These are phyloP conservation scores for Phenganax marumi DNA, from an alignment of 92 coral and sea anemone species.

Conservation along the genomic window DNA sequence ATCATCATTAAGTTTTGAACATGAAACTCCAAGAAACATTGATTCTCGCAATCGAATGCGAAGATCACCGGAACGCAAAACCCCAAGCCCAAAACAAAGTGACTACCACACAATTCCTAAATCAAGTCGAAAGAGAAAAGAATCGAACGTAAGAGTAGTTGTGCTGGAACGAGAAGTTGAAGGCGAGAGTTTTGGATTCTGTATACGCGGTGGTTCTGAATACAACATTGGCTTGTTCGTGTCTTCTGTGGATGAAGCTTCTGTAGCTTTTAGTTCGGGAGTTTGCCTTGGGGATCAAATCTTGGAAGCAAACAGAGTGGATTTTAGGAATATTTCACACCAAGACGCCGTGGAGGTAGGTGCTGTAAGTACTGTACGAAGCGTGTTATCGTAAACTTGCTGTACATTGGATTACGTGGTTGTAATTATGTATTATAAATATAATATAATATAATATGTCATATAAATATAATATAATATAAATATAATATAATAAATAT, in stretches of 20 bases:
- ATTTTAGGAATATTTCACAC: constrained; percentile 78
- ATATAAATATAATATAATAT: too few relatives aligned
- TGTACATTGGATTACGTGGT: neutral
- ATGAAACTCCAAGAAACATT: constrained; percentile 4
- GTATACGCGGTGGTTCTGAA: constrained; percentile 96
- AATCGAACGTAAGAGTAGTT: constrained; percentile 13
- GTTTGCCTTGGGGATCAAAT: constrained; percentile 89
- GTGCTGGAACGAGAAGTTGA: constrained; percentile 23
- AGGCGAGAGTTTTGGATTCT: constrained; percentile 78
- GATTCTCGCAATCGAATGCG: constrained; percentile 67
- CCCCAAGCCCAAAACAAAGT: neutral
- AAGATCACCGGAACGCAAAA: constrained; percentile 53
- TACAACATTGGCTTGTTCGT: constrained; percentile 92
- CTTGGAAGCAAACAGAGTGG: constrained; percentile 69
- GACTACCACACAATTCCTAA: neutral
- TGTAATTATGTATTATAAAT: neutral
- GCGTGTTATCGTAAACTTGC: neutral
- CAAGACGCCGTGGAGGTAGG: constrained; percentile 89
- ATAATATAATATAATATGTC: neutral
- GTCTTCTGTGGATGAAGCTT: constrained; percentile 76
- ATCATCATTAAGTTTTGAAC: neutral
- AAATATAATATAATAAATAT: too few relatives aligned
- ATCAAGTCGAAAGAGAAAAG: constrained; percentile 2
- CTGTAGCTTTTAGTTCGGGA: constrained; percentile 77
- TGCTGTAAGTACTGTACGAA: neutral